Conservation (phyloP, 2,113 vertebrate genomes). For the Syngnathoides biaculeatus region DNA sequence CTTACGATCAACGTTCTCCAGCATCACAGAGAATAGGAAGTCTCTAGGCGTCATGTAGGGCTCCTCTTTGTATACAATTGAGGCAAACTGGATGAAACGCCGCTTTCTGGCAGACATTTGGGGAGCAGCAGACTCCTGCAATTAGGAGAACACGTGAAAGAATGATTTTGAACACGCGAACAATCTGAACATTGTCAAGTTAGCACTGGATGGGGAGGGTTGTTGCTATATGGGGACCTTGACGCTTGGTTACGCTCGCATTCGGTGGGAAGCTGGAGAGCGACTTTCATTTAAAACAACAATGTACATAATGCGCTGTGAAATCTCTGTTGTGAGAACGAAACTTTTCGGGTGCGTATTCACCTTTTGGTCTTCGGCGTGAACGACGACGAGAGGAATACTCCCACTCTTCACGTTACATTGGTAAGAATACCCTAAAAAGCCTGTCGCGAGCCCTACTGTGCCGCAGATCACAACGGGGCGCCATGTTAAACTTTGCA, state of each 20-base stretch:
- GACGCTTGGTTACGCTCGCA: too few species aligned
- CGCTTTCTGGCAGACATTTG: conserved; percentile 43
- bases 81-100: conserved; percentile 89
- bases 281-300: too few species aligned
- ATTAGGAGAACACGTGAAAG: background rate
- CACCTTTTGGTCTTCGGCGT: conserved; percentile 49
- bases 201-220: too few species aligned
- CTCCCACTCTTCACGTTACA: conserved; percentile 12
- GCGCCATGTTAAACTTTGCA: background rate
- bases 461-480: conserved; percentile 33
- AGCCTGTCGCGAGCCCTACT: conserved; percentile 35
- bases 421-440: conserved; percentile 32
- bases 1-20: conserved; percentile 89
- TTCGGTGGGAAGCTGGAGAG: too few species aligned
- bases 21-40: conserved; percentile 91
- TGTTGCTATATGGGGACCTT: too few species aligned
- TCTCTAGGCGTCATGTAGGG: conserved; percentile 95
- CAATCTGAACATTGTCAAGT: background rate
- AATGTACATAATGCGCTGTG: too few species aligned
- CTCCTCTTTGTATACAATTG: conserved; percentile 81
- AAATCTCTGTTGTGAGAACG: too few species aligned
- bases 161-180: background rate
- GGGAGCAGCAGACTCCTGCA: conserved; percentile 34
- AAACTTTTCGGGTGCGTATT: too few species aligned
- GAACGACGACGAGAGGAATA: conserved; percentile 38